Percentiles rank a stretch among this genome's conserved stretches.
phyloP scores from a whole-genome alignment of 2,888 invertebrate species.

The Cactoblastis cactorum region DNA sequence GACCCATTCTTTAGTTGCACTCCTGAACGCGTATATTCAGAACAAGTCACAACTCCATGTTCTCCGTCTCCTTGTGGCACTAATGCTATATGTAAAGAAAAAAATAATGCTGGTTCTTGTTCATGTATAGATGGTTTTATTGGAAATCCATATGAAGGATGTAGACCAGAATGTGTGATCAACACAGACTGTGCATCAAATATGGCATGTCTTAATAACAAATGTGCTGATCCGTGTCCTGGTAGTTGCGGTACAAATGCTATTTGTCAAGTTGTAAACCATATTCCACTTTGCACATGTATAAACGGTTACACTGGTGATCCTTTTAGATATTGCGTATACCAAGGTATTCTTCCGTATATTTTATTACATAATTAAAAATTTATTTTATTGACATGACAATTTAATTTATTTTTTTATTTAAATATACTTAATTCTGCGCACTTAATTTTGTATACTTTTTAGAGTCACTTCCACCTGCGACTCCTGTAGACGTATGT shows the following conservation, averaged over 20 bases:
- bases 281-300: constrained; percentile 85
- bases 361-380: background rate
- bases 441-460: background rate
- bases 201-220: constrained; percentile 84
- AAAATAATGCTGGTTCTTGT: constrained; percentile 82
- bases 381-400: background rate
- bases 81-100: constrained; percentile 82
- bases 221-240: constrained; percentile 88
- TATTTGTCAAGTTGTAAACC: constrained; percentile 85
- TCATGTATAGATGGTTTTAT: constrained; percentile 84
- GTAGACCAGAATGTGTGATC: constrained; percentile 85
- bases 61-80: constrained; percentile 82
- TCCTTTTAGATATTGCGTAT: constrained; percentile 84
- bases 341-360: constrained; percentile 48
- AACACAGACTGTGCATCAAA: constrained; percentile 86
- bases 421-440: background rate
- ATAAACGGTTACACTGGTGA: constrained; percentile 84
- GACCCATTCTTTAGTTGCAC: constrained; percentile 86
- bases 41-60: constrained; percentile 74
- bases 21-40: constrained; percentile 48
- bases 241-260: constrained; percentile 88
- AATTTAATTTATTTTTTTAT: no score
- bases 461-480: constrained; percentile 73
- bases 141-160: constrained; percentile 89
- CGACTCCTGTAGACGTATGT: constrained; percentile 80